phyloP scores from a whole-genome alignment of 1,140 invertebrate genomes.

The Caerostris extrusa region DNA sequence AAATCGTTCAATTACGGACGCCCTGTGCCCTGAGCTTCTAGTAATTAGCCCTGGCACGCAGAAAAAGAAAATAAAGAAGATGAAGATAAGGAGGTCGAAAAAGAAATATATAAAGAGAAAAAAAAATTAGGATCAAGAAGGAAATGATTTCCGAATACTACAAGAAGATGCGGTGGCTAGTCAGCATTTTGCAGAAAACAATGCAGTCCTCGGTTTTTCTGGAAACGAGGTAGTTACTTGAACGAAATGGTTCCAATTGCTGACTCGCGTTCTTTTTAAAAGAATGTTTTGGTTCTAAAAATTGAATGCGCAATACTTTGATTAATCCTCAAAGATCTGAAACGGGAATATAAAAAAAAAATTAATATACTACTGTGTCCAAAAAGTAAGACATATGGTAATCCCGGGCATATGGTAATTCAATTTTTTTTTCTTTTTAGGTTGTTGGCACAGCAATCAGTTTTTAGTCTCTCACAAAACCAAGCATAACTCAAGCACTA shows the following conservation, averaged over 20 bases:
- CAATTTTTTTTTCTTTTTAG: too few relatives aligned
- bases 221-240: conserved; percentile 1
- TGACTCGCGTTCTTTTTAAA: not conserved
- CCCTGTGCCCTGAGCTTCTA: conserved; percentile 56
- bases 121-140: conserved; percentile 23
- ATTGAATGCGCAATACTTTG: too few relatives aligned
- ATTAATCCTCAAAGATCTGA: too few relatives aligned
- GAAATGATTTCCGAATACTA: conserved; percentile 8
- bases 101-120: conserved; percentile 23
- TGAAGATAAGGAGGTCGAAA: not conserved
- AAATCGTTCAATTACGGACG: conserved; percentile 67
- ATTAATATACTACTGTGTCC: too few relatives aligned
- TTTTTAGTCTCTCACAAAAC: too few relatives aligned
- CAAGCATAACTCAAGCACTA: too few relatives aligned
- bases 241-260: conserved; percentile 3
- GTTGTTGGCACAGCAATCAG: too few relatives aligned
- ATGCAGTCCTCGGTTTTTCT: not conserved
- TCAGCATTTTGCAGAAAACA: not conserved
- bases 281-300: not conserved
- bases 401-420: too few relatives aligned
- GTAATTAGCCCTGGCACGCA: conserved; percentile 64
- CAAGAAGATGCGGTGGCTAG: conserved; percentile 12
- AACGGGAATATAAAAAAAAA: too few relatives aligned
- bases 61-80: conserved; percentile 43
- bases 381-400: too few relatives aligned